Base-by-base conservation (phyloP, 1,140 invertebrate species). In the Chironomus tepperi region DNA sequence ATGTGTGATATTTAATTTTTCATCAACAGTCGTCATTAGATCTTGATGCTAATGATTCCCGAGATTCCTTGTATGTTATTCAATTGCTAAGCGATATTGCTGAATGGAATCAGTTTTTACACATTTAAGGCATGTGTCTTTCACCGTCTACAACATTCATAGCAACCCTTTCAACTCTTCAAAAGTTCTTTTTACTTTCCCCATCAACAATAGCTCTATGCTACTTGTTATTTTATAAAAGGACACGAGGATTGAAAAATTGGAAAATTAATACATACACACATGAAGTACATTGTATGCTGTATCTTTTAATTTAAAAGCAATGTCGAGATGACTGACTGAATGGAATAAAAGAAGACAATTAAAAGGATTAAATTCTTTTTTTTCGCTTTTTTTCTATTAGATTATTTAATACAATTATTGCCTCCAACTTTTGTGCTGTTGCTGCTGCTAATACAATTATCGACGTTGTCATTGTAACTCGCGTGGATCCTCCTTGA, bases 321-420 rank as follows among this genome's bases (percentile, higher is more conserved):
- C 65, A 70, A 70, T 18, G 65, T 21, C 12, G 24, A 34, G 24
- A 34, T 34, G 24, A 34, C 24, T 34, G 24, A 34, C 1, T 34
- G 24, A 5, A 34, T 34, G 24, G 24, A 34, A 34, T 2, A 7
- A 57, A 57, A 7, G n/a, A 57, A 57, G 65, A 70, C 65, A 70
- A 70, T 70, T 70, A 70, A 70, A 70, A 70, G 65, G 65, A 70
- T 70, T 70, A 70, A 57, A 70, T 9, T n/a, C n/a, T n/a, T n/a
- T 70, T 21, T 34, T 34, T 70, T 21, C 65, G 19, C 16, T 70
- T 70, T 70, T 70, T 57, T 57, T 70, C 65, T 70, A 70, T 70
- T 70, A 70, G 65, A 70, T 70, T 70, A 70, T 70, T 70, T 70
- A 70, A 70, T 70, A 70, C 16, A 70, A 70, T 70, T 70, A 70